Evolutionary conservation across 35 echinoderm and acorn worm species (phyloP), one percentile per base, ranked within the genome.

Genomic region (Chiridota heheva): DNA sequence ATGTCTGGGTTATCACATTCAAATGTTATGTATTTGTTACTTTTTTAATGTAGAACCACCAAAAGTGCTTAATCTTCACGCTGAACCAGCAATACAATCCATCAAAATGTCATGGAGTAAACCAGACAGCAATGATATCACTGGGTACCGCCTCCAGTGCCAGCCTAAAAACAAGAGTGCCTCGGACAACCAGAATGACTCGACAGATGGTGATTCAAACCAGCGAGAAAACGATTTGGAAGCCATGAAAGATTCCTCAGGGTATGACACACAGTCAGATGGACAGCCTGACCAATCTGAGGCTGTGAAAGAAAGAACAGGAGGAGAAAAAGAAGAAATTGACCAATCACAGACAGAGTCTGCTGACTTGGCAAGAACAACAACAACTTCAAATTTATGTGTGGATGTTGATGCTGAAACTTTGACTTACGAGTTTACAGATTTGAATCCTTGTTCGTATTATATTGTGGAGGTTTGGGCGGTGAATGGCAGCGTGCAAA

Each of bases 381-480:
- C 10, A 26, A 76, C 39, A 27, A 68, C 42, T 29, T 30, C 78
- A 29, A 29, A 72, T 15, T 68, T 43, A 41, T 67, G 63, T 49
- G 79, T 75, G 33, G 80, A 88, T 42, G 69, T 96, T 36, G 83
- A 58, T 17, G 82, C 82, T 27, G 78, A 90, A n/a, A 60, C 65
- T 3, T 81, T 49, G 20, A 80, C 67, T 0, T 69, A 77, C 28
- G 77, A 90, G 34, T 78, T 90, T 55, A 60, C 43, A n/a, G 92
- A 80, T 0, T 58, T 96, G 44, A 57, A 76, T 7, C 83, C 82
- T 39, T 77, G 70, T 30, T 77, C 40, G 0, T 77, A 90, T 2
- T 90, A 87, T 42, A 5, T 49, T 5, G 73, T 96, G 28, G 67
- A 90, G 38, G 79, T 96, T 32, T 86, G 69, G 48, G 83, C 87